Percentiles rank a stretch among this genome's conserved stretches.
Evolutionary conservation across 2,113 vertebrate species (phyloP).

Genomic region (Oncorhynchus nerka): DNA sequence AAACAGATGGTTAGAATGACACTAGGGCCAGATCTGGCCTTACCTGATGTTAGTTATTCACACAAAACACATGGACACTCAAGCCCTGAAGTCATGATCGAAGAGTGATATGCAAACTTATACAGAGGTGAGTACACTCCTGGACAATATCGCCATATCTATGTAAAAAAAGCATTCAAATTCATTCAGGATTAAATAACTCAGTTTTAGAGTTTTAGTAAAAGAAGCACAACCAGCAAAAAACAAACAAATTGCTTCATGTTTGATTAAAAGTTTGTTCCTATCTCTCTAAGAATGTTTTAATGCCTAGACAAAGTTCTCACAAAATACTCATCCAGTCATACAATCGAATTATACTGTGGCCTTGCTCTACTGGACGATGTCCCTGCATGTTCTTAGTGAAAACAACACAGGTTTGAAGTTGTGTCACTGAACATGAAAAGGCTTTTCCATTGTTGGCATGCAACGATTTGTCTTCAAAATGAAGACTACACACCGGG

Average conservation of each 20-base stretch:
- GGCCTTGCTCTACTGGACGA: constrained; percentile 28
- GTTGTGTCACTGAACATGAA: constrained; percentile 66
- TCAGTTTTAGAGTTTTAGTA: constrained; percentile 24
- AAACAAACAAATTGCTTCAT: constrained; percentile 48
- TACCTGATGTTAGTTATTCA: constrained; percentile 64
- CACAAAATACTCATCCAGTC: constrained; percentile 37
- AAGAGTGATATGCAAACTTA: constrained; percentile 73
- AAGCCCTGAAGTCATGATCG: constrained; percentile 62
- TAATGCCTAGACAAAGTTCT: constrained; percentile 34
- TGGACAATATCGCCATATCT: constrained; percentile 58
- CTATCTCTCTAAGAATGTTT: constrained; percentile 38
- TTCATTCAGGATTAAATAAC: constrained; percentile 18
- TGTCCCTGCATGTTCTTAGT: constrained; percentile 33
- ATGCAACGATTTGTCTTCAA: constrained; percentile 75
- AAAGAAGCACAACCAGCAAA: constrained; percentile 48
- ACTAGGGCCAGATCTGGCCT: constrained; percentile 36
- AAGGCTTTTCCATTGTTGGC: constrained; percentile 70
- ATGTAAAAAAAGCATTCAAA: constrained; percentile 40
- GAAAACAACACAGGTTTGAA: constrained; percentile 54
- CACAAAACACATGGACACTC: constrained; percentile 54
- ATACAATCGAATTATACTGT: constrained; percentile 4
- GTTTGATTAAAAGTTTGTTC: constrained; percentile 61
- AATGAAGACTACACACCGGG: constrained; percentile 70
- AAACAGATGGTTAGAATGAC: constrained; percentile 42
- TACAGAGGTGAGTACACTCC: constrained; percentile 73